phyloP scores from a whole-genome alignment of 2,797 vertebrate species.

The Hoplostethus mediterraneus region DNA sequence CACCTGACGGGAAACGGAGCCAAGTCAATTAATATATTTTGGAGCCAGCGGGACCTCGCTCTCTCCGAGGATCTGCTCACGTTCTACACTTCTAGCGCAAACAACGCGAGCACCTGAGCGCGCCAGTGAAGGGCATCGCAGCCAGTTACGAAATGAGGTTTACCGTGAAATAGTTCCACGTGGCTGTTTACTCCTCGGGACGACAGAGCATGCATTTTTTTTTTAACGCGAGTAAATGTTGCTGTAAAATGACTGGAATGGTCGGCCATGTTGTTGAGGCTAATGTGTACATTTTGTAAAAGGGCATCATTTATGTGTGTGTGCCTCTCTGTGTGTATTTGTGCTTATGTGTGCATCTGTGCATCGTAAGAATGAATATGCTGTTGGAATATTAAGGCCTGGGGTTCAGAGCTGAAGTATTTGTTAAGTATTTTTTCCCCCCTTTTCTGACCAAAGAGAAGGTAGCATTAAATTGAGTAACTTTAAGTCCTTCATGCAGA shows the following conservation, averaged over 20 bases:
- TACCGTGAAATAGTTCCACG: conserved; percentile 22
- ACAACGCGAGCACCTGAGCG: conserved; percentile 72
- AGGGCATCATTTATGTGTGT: not conserved
- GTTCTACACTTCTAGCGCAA: conserved; percentile 51
- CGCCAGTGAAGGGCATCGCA: conserved; percentile 35
- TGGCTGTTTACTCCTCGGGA: not conserved
- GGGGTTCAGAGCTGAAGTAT: conserved; percentile 65
- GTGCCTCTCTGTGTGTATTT: conserved; percentile 11
- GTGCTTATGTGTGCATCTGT: conserved; percentile 20
- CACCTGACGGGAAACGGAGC: conserved; percentile 64
- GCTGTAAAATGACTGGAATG: not conserved
- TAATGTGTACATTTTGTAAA: not conserved
- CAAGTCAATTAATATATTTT: conserved; percentile 73
- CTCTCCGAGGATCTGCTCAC: conserved; percentile 57
- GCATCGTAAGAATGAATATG: conserved; percentile 29
- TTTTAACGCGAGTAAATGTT: not conserved
- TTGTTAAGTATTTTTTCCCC: conserved; percentile 59
- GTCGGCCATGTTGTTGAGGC: not conserved
- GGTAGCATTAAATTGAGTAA: conserved; percentile 82
- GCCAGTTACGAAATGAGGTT: conserved; percentile 36
- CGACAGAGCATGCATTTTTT: not conserved
- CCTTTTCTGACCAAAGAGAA: conserved; percentile 73
- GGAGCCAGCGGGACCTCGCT: conserved; percentile 43
- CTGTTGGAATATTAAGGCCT: conserved; percentile 28
- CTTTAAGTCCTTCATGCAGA: conserved; percentile 82